Evolutionary conservation across 2,888 invertebrate genomes (phyloP).

Genomic region (Esperia sulphurella): DNA sequence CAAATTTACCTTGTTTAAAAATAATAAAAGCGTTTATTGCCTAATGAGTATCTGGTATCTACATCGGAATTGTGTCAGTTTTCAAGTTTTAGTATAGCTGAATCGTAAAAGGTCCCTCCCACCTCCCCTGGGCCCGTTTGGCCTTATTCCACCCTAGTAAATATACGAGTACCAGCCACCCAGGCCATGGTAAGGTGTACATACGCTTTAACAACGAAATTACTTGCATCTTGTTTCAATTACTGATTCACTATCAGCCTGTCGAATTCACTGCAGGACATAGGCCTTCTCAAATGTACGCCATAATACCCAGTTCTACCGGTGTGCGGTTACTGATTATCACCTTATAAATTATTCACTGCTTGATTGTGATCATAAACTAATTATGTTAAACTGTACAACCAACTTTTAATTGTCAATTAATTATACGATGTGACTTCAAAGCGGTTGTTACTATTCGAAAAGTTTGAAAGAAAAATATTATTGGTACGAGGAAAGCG

Average conservation of each 20-base stretch:
- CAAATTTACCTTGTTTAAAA: not conserved
- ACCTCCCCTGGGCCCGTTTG: not conserved
- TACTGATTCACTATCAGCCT: too few relatives aligned
- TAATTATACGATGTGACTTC: not conserved
- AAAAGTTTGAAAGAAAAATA: constrained; percentile 6
- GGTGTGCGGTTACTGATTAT: not conserved
- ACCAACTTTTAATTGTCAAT: not conserved
- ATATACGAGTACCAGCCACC: constrained; percentile 57
- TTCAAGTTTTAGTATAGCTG: constrained; percentile 43
- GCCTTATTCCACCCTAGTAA: constrained; percentile 21
- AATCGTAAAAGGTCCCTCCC: constrained; percentile 17
- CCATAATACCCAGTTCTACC: too few relatives aligned
- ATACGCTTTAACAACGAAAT: constrained; percentile 28
- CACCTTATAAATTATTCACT: not conserved
- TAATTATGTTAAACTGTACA: not conserved
- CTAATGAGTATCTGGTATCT: constrained; percentile 1
- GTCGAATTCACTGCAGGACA: too few relatives aligned
- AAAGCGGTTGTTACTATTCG: constrained; percentile 5
- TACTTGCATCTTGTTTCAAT: not conserved
- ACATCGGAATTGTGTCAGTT: constrained; percentile 35
- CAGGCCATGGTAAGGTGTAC: constrained; percentile 43
- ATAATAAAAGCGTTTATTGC: not conserved
- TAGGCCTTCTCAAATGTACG: too few relatives aligned
- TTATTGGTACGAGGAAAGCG: not conserved
- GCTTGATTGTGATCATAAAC: not conserved